These are phyloP conservation scores for Drosophila fungiperda DNA, from an alignment of 2,888 invertebrate species.

Conservation along the genomic window DNA sequence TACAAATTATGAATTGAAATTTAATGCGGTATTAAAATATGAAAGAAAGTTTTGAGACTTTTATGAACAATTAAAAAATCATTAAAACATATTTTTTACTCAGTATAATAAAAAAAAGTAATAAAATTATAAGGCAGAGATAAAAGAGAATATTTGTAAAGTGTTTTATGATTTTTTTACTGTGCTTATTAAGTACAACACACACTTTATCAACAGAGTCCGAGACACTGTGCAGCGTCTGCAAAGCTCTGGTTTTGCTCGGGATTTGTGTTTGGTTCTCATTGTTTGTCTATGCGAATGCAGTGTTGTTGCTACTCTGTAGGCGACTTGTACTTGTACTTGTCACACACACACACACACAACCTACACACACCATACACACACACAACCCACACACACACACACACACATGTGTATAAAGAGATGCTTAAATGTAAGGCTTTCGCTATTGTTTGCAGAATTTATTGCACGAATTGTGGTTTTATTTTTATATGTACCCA, in stretches of 20 bases:
- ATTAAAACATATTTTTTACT: too few relatives aligned
- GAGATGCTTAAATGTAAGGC: conserved; percentile 48
- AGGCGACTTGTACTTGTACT: conserved; percentile 26
- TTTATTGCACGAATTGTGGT: conserved; percentile 76
- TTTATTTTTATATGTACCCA: conserved; percentile 55
- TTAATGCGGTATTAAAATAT: background rate
- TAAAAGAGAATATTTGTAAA: conserved; percentile 3
- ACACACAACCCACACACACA: conserved; percentile 20
- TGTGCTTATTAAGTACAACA: background rate
- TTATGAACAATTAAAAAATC: background rate
- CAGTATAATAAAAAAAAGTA: background rate
- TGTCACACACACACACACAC: conserved; percentile 2
- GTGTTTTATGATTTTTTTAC: background rate
- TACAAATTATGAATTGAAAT: background rate
- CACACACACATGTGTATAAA: conserved; percentile 9
- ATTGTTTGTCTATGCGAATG: conserved; percentile 62
- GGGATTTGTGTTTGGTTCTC: conserved; percentile 29
- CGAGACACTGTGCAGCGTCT: conserved; percentile 39
- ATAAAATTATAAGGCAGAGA: background rate
- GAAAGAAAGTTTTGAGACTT: background rate
- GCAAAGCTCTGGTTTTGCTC: conserved; percentile 27
- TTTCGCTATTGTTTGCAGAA: conserved; percentile 73
- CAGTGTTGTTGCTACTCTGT: conserved; percentile 30
- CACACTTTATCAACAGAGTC: background rate
- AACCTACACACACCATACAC: conserved; percentile 15